A percentile compares a stretch with the other conserved stretches of the same genome.
These are phyloP conservation scores for Panthera leo DNA, from an alignment of 2,113 vertebrate genomes.

Conservation along the genomic window DNA sequence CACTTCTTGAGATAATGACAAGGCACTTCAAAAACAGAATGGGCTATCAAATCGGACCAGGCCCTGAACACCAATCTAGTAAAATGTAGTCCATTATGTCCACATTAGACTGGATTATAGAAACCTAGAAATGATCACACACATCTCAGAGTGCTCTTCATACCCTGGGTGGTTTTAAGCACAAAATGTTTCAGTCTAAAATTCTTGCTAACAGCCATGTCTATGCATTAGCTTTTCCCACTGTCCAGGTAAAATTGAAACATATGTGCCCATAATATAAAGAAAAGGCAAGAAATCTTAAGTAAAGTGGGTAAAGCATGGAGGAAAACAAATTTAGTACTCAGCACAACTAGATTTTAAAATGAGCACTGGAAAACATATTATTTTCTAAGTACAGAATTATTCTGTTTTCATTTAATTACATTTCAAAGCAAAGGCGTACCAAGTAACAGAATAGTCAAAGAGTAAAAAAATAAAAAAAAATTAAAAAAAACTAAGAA, in stretches of 20 bases:
- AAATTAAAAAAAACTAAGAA: neutral
- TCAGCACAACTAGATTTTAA: neutral
- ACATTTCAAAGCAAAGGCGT: slow-evolving; percentile 68
- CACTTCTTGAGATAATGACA: slow-evolving; percentile 75
- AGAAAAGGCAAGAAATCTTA: neutral
- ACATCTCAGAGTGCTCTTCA: neutral
- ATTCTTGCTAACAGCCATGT: neutral
- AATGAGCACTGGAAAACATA: neutral
- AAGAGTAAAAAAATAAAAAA: neutral
- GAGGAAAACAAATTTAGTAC: neutral
- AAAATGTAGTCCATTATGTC: neutral
- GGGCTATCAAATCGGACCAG: neutral
- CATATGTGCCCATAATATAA: slow-evolving; percentile 12
- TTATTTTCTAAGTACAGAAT: neutral
- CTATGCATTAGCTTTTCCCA: slow-evolving; percentile 55
- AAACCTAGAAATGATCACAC: slow-evolving; percentile 30
- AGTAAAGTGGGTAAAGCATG: neutral
- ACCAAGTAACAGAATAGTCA: neutral
- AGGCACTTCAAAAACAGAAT: slow-evolving; percentile 26
- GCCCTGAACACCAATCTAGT: neutral
- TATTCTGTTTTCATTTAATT: neutral
- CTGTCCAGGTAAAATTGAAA: neutral
- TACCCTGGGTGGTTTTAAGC: slow-evolving; percentile 50
- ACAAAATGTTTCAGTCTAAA: slow-evolving; percentile 56
- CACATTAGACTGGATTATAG: neutral